Base-by-base conservation (phyloP, 2,797 vertebrate genomes). In the Lagodon rhomboides region DNA sequence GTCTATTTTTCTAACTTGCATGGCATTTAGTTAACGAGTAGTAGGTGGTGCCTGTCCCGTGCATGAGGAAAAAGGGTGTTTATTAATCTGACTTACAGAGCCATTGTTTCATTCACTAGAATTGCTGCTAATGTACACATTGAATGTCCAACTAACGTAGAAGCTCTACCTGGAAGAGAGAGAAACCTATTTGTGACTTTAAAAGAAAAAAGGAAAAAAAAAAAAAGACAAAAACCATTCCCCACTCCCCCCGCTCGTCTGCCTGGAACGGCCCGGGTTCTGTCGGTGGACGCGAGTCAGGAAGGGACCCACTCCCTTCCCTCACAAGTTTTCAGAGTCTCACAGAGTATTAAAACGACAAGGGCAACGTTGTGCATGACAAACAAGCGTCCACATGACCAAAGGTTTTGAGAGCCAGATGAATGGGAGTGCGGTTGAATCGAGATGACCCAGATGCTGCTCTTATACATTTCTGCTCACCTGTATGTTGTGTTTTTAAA, bases 61-160 rank as follows among this genome's bases (percentile, higher is more conserved):
- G 93, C 93, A 94, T 94, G 92, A 91, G 87, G 86, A 75, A 84
- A 89, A 84, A 89, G 83, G 85, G 82, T 85, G 83, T 89, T 89
- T 85, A 85, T 77, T 89, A 85, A 91, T 90, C 85, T 79, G 87
- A 92, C 83, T 92, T 79, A 86, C 82, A 79, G 89, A 92, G 91
- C 92, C 89, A 91, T 92, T 77, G 84, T 89, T 87, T 86, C 84
- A 91, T 84, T 85, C 87, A 89, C 89, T 91, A 92, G 88, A 93
- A 90, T 77, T 90, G 94, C 94, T 94, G 94, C 93, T 95, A 94
- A 93, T 86, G 88, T 93, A 93, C 91, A 93, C 89, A 83, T 70
- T 93, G 93, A 94, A 95, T 94, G 94, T 95, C 90, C 86, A 70
- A 89, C 88, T 90, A 84, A 93, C 69, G 74, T 91, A 86, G 84